Percentiles rank a stretch among this genome's conserved stretches.
These are phyloP conservation scores for Amblyornis subalaris DNA, from an alignment of 2,113 vertebrate genomes.

Conservation along the genomic window DNA sequence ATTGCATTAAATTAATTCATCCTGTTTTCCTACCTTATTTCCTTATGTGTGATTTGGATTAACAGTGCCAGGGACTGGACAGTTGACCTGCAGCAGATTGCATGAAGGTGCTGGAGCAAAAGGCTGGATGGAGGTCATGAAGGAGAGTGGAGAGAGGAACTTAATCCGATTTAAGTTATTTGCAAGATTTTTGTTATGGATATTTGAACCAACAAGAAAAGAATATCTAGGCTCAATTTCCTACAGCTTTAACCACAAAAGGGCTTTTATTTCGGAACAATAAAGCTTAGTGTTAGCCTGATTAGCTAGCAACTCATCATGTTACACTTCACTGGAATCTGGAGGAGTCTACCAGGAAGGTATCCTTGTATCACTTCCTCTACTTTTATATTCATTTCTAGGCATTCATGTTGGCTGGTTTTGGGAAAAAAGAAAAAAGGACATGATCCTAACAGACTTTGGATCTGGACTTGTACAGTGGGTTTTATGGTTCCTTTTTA, in stretches of 20 bases:
- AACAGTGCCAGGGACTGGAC: neutral
- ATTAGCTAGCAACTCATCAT: neutral
- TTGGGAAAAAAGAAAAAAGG: neutral
- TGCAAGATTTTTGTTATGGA: constrained; percentile 8
- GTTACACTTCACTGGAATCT: neutral
- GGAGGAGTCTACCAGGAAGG: neutral
- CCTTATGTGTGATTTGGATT: neutral
- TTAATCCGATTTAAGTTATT: neutral
- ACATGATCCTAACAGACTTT: neutral
- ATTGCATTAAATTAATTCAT: neutral
- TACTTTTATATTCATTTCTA: neutral
- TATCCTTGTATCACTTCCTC: neutral
- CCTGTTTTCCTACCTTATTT: neutral
- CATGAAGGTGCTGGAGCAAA: neutral
- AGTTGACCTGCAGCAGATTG: neutral
- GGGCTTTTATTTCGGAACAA: constrained; percentile 1
- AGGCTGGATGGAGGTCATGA: neutral
- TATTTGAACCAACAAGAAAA: neutral
- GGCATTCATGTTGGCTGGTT: neutral
- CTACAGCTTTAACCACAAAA: neutral
- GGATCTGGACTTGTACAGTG: neutral
- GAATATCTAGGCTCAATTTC: constrained; percentile 7
- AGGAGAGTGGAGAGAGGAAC: neutral
- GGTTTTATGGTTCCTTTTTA: neutral
- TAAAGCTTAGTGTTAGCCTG: neutral